Base-by-base conservation (phyloP, 2,113 vertebrate genomes). In the Corythornis madagascariensis region DNA sequence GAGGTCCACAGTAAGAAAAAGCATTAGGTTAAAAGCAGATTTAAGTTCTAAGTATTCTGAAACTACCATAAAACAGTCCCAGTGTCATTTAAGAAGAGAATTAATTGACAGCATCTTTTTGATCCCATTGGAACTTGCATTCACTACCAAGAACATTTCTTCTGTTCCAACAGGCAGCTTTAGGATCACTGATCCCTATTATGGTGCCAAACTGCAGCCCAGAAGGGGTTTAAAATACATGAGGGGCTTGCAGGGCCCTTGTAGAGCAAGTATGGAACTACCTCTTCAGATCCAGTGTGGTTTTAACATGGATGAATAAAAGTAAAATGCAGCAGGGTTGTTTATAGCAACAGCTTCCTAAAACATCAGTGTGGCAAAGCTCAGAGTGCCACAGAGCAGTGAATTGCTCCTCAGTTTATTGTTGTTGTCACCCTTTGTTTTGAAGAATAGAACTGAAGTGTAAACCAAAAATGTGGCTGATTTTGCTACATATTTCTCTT, bases 81-180 rank as follows among this genome's bases (percentile, higher is more conserved):
- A 79, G 79, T 89, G 73, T 69, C 42, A 88, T 76, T 76, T 82
- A 65, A 84, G 88, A 86, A 31, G 47, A 82, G 29, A 89, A 88
- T 91, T 69, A 87, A 95, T 86, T 76, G 75, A 38, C 38, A 81
- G 3, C 74, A 63, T 90, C 75, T 74, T 83, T 74, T 70, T 87
- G 59, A 70, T 85, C 73, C 24, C 0, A 1, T 47, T 95, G 77
- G 80, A 88, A 80, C 1, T 3, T 53, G 6, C 13, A 10, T 83
- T 80, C 40, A 21, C 63, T 79, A 65, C 45, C 29, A 42, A 35
- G 56, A 56, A 33, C 10, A 3, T 69, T 79, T 72, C 43, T 88
- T 82, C 25, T 83, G 1, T 85, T 85, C 85, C 47, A 87, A 43
- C 25, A 71, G 52, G 43, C 64, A 88, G 2, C 56, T 83, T 88